These are phyloP conservation scores for Stenotaenia linearis DNA, from an alignment of 2,888 invertebrate species.

Conservation along the genomic window DNA sequence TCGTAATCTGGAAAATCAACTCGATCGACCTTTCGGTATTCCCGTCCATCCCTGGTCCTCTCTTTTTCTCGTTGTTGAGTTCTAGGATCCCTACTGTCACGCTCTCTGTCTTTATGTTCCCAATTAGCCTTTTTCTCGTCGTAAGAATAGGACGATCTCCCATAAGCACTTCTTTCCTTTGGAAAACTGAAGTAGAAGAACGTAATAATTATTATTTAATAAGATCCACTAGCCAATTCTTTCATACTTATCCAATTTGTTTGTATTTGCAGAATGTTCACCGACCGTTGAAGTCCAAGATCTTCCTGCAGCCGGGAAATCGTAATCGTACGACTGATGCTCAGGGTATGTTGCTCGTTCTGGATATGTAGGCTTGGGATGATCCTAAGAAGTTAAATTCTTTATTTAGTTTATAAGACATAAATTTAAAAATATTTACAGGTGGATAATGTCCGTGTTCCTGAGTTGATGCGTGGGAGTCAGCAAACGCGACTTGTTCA, in stretches of 20 bases:
- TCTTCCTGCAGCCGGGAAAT: background rate
- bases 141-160: background rate
- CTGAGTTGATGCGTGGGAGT: background rate
- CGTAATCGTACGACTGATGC: background rate
- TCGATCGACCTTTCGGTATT: conserved; percentile 28
- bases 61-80: conserved; percentile 33
- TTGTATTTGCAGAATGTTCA: background rate
- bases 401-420: background rate
- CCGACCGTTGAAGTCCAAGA: background rate
- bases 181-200: conserved; percentile 19
- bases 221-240: background rate
- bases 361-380: background rate
- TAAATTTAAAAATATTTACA: background rate
- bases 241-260: background rate
- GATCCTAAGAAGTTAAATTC: background rate
- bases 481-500: background rate
- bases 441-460: background rate
- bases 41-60: background rate
- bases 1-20: background rate
- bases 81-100: conserved; percentile 17
- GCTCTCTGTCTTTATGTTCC: conserved; percentile 27
- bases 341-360: background rate
- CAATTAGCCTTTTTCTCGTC: background rate
- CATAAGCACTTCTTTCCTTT: background rate
- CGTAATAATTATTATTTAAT: background rate